Conservation (phyloP, 1,140 invertebrate genomes). For the Diabrotica virgifera region DNA sequence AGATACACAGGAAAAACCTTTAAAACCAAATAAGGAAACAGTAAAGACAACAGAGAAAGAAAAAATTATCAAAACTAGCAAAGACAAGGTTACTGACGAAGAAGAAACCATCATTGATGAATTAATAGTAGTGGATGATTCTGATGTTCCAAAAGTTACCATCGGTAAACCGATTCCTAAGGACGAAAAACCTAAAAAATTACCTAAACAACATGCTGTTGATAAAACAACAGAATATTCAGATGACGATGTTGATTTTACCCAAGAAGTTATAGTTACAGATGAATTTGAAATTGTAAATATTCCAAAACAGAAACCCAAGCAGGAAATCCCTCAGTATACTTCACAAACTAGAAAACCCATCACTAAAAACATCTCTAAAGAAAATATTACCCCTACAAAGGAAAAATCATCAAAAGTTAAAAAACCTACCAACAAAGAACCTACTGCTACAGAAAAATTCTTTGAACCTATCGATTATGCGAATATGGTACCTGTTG, state of each 20-base stretch:
- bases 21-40: too few relatives aligned
- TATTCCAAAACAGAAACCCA: neutral
- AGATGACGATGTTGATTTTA: too few relatives aligned
- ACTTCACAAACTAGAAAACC: neutral
- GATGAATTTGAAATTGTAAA: constrained; percentile 5
- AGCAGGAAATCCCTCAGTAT: neutral
- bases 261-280: neutral
- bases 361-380: neutral
- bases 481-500: constrained; percentile 37
- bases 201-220: too few relatives aligned
- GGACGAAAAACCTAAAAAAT: neutral
- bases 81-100: neutral
- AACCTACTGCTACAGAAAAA: constrained; percentile 4
- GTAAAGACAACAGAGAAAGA: too few relatives aligned
- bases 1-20: constrained; percentile 2
- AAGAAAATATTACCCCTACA: neutral
- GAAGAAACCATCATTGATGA: neutral
- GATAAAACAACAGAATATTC: too few relatives aligned
- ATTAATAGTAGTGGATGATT: neutral
- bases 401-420: constrained; percentile 1
- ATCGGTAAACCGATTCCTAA: neutral
- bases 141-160: neutral
- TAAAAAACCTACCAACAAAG: constrained; percentile 6
- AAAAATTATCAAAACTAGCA: neutral
- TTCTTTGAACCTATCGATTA: constrained; percentile 5